Evolutionary conservation across 2,797 vertebrate genomes (phyloP).

Genomic region (Amphiprion clarkii): DNA sequence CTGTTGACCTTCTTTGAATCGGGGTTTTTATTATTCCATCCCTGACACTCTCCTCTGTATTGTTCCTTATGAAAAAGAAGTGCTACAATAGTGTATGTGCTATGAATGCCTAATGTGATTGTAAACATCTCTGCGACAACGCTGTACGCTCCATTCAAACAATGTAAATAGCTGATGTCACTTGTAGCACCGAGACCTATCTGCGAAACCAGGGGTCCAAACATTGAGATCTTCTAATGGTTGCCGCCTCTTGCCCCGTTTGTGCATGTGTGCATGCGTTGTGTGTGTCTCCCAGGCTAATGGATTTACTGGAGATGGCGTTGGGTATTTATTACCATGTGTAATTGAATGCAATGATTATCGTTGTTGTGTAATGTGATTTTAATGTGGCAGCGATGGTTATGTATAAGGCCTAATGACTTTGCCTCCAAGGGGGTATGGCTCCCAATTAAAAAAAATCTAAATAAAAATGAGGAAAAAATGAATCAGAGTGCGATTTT

Average conservation of each 20-base stretch:
- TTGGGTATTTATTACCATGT: constrained; percentile 88
- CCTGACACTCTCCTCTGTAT: constrained; percentile 28
- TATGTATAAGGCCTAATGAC: constrained; percentile 90
- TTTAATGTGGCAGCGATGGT: constrained; percentile 89
- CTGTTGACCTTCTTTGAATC: constrained; percentile 64
- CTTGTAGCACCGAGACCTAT: constrained; percentile 28
- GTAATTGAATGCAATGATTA: constrained; percentile 91
- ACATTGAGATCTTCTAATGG: constrained; percentile 56
- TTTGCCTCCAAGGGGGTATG: constrained; percentile 84
- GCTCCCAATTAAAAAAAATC: constrained; percentile 74
- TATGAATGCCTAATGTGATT: constrained; percentile 52
- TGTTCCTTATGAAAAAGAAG: constrained; percentile 40
- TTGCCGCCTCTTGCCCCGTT: constrained; percentile 50
- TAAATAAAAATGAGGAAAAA: constrained; percentile 68
- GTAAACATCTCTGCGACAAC: constrained; percentile 49
- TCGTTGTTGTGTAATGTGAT: constrained; percentile 91
- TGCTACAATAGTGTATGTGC: constrained; percentile 33
- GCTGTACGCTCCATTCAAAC: constrained; percentile 36
- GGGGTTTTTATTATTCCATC: constrained; percentile 44
- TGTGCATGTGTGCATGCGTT: constrained; percentile 55
- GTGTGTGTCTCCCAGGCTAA: constrained; percentile 81
- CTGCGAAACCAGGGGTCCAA: constrained; percentile 62
- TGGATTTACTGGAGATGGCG: constrained; percentile 88
- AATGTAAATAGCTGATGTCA: constrained; percentile 60
- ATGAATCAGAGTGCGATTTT: constrained; percentile 68